These are phyloP conservation scores for Athripsodes cinereus DNA, from an alignment of 2,888 invertebrate genomes.

Conservation along the genomic window DNA sequence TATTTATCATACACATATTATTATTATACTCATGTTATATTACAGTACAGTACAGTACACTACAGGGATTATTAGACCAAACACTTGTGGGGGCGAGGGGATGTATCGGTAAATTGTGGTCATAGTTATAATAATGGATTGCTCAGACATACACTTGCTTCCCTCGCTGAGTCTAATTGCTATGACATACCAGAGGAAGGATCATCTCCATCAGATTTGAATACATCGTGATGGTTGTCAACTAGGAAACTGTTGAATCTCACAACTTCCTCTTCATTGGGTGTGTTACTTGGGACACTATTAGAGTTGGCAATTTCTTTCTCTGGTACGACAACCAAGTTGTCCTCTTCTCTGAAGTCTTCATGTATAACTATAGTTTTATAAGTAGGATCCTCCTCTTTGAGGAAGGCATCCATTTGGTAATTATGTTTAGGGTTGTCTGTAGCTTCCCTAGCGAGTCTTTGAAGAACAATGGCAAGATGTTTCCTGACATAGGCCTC, in stretches of 20 bases:
- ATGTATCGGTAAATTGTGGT: neutral
- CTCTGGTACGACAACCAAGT: constrained; percentile 25
- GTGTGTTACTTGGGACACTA: constrained; percentile 14
- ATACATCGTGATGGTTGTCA: constrained; percentile 30
- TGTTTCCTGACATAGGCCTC: constrained; percentile 91
- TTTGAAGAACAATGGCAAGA: constrained; percentile 77
- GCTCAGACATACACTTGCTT: constrained; percentile 23
- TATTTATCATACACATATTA: neutral
- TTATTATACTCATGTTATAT: neutral
- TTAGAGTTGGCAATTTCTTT: constrained; percentile 21
- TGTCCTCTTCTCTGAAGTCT: constrained; percentile 28
- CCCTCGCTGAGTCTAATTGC: constrained; percentile 31
- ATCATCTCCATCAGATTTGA: constrained; percentile 37
- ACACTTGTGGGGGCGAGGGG: constrained; percentile 15
- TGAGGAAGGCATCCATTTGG: constrained; percentile 24
- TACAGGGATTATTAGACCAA: constrained; percentile 8
- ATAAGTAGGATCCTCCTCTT: constrained; percentile 26
- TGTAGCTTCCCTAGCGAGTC: constrained; percentile 37
- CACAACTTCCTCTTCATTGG: constrained; percentile 38
- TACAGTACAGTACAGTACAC: neutral
- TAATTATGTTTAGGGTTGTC: constrained; percentile 19
- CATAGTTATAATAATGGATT: constrained; percentile 26
- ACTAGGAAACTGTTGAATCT: constrained; percentile 50
- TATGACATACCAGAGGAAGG: constrained; percentile 46
- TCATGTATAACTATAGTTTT: constrained; percentile 25